Base-by-base conservation (phyloP, 1,140 invertebrate species). In the Bombus huntii region DNA sequence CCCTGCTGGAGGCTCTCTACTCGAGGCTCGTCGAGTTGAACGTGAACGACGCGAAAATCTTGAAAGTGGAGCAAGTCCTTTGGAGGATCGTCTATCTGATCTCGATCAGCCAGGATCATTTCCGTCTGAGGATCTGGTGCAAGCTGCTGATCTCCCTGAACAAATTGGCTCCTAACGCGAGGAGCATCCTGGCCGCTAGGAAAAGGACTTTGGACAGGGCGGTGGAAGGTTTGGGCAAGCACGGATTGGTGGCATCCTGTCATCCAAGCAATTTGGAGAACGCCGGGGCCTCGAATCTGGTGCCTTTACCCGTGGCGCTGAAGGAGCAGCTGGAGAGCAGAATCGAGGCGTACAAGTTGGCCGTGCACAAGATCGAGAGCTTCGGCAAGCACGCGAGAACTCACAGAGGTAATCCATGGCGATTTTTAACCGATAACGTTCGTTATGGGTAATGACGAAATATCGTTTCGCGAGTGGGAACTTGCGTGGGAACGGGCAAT, bases 301-400 rank as follows among this genome's bases (percentile, higher is more conserved):
- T 97, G 65, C 97, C 97, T 10, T 93, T 97, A 31, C 97, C 97
- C 87, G 96, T 97, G 53, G 97, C 97, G 3, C 95, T 98, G 71
- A 97, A 97, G 94, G 96, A 97, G 22, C 98, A 99, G 94, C 97
- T 99, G 68, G 97, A 98, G 90, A 95, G 96, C 66, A 97, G 98
- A 47, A 97, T 98, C 28, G 97, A 98, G 34, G 97, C 98, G 39
- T 99, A 98, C 95, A 98, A 98, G 94, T 96, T 96, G 87, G 98
- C 98, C 28, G 94, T 99, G 70, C 97, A 98, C 91, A 98, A 98
- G 94, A 95, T 99, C 84, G 98, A 99, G 31, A 96, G 92, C 62
- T 91, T 92, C 53, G 93, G 93, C 28, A 94, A 94, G 59, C 92
- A 94, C 72, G 83, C 89, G 25, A 91, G 92, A 28, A 87, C 90